Conservation (phyloP, 2,113 vertebrate species). For the Psophia crepitans region DNA sequence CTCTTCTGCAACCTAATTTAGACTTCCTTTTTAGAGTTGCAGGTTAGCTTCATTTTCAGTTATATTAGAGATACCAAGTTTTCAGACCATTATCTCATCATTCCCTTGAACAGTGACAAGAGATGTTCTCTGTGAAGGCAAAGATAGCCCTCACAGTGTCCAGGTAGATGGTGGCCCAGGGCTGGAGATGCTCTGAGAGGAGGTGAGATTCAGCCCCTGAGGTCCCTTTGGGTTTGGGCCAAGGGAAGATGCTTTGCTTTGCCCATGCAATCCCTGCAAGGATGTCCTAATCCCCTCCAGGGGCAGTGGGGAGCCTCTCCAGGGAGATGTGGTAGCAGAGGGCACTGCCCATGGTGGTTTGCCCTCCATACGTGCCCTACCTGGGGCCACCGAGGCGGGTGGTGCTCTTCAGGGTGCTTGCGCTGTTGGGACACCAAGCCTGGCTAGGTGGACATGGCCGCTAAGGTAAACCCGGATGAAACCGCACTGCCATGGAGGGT, state of each 20-base stretch:
- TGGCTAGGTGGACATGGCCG: not conserved
- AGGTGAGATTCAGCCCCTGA: rapidly evolving
- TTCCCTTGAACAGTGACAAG: not conserved
- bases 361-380: not conserved
- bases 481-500: rapidly evolving
- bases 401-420: not conserved
- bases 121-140: not conserved
- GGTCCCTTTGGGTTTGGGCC: not conserved
- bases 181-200: not conserved
- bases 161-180: rapidly evolving
- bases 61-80: constrained; percentile 25
- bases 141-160: not conserved
- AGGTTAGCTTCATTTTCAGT: constrained; percentile 38
- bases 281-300: not conserved
- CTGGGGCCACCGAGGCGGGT: rapidly evolving
- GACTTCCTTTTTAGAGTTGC: constrained; percentile 37
- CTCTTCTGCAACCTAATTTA: constrained; percentile 65
- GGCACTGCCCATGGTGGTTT: not conserved
- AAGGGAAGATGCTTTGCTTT: rapidly evolving
- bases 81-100: constrained; percentile 47
- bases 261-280: rapidly evolving
- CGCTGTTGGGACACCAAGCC: not conserved
- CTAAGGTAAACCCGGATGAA: not conserved
- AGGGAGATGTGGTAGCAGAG: rapidly evolving
- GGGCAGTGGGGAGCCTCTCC: not conserved